Evolutionary conservation across 2,113 vertebrate species (phyloP), one percentile per base, ranked within the genome.

Genomic region (Vulpes vulpes): DNA sequence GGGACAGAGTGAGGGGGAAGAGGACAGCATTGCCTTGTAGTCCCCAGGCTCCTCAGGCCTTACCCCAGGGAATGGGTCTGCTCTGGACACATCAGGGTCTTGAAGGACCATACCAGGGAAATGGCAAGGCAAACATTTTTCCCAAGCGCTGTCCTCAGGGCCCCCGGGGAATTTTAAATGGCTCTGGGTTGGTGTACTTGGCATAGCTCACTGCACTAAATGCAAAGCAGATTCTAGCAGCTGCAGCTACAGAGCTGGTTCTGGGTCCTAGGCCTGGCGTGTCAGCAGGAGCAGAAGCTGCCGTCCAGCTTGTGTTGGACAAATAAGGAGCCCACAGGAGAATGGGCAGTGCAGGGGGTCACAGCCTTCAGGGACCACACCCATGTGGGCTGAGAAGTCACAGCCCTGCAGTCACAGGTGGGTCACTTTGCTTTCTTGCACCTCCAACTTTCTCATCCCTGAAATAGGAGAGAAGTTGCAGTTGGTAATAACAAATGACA

Each of bases 201-300:
- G 97, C 98, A 96, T 97, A 98, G 98, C 98, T 98, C 97, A 98
- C 98, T 85, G 95, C 97, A 96, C 97, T 97, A 98, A 99, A 99
- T 98, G 93, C 62, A 98, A 99, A 98, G 95, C 99, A 98, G 98
- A 98, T 98, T 98, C 95, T 64, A 94, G 2, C 53, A 55, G 88
- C 98, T 97, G 84, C 95, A 97, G n/a, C 43, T n/a, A 97, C 95
- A 79, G 95, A 82, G 91, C 98, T 98, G 90, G 92, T 95, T 96
- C 20, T 6, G 94, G 76, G 30, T 87, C 94, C 84, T 9, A 73
- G 87, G 80, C 49, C 90, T 86, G 0, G 0, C 94, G 81, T 65
- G 78, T 95, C 43, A 23, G 96, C 2, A 16, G 91, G 81, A 76
- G 89, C 55, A 38, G 35, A 57, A 12, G 60, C 49, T 22, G 16